Evolutionary conservation across 2,888 invertebrate species (phyloP).

Genomic region (Rhorus exstirpatorius): DNA sequence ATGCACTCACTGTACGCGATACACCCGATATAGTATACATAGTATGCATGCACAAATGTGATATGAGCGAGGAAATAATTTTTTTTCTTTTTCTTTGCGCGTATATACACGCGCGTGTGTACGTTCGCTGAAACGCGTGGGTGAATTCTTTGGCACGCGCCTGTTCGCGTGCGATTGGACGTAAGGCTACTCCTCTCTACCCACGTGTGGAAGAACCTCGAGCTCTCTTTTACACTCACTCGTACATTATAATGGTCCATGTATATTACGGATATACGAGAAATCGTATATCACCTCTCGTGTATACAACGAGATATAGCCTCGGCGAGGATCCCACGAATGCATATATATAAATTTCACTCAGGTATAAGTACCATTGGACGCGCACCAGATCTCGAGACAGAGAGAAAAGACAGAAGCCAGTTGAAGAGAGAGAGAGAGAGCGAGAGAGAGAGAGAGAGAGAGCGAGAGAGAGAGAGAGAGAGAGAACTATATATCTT

Average conservation of each 20-base stretch:
- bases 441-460: too few species aligned
- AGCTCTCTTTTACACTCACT: neutral
- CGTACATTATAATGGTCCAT: neutral
- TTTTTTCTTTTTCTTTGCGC: constrained; percentile 12
- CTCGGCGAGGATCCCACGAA: constrained; percentile 7
- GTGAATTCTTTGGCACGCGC: constrained; percentile 71
- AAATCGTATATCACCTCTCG: neutral
- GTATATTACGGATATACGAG: neutral
- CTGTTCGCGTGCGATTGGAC: constrained; percentile 63
- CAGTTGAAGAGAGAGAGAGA: too few species aligned
- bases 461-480: too few species aligned
- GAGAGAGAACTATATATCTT: too few species aligned
- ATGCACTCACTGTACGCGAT: neutral
- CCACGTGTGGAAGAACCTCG: constrained; percentile 53
- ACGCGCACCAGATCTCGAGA: neutral
- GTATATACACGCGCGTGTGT: neutral
- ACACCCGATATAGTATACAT: too few species aligned
- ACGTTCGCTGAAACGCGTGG: constrained; percentile 48
- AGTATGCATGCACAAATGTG: constrained; percentile 21
- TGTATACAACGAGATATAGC: neutral
- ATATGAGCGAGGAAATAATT: constrained; percentile 36
- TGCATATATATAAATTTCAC: constrained; percentile 64
- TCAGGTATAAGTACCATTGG: too few species aligned
- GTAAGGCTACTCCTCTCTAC: constrained; percentile 32
- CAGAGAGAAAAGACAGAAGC: too few species aligned